Conservation (phyloP, 2,797 vertebrate species). For the Enteromius thamalakanensis region DNA sequence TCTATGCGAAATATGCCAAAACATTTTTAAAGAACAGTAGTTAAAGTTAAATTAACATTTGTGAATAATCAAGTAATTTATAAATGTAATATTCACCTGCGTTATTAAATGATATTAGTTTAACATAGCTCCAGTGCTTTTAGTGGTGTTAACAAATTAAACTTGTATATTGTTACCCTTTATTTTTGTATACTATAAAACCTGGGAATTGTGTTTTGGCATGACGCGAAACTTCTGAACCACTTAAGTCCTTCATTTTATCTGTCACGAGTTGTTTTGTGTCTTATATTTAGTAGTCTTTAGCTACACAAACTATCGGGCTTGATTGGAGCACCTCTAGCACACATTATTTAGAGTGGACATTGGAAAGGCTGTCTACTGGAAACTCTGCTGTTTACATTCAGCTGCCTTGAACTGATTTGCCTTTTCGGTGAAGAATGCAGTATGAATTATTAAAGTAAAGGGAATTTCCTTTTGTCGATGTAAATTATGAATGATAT, state of each 20-base stretch:
- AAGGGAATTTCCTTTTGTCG: conserved; percentile 24
- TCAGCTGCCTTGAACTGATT: conserved; percentile 7
- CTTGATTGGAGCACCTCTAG: not conserved
- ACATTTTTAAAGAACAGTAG: no score
- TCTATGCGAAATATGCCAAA: not conserved
- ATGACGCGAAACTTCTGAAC: not conserved
- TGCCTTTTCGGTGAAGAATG: not conserved
- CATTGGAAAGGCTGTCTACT: not conserved
- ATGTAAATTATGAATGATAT: not conserved
- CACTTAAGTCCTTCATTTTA: not conserved
- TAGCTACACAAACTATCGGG: not conserved
- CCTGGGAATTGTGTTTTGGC: not conserved
- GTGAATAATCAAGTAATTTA: not conserved
- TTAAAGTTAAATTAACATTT: no score
- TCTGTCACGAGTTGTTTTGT: not conserved
- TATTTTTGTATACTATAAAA: not conserved
- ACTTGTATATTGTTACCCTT: not conserved
- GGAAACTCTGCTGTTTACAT: conserved; percentile 12
- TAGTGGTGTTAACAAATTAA: not conserved
- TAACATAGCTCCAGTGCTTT: not conserved
- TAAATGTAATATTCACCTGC: not conserved
- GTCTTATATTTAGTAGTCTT: not conserved
- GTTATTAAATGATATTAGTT: not conserved
- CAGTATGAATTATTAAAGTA: not conserved
- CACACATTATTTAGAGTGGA: not conserved